phyloP scores from a whole-genome alignment of 2,888 invertebrate species.

The Cheilosia vulpina region DNA sequence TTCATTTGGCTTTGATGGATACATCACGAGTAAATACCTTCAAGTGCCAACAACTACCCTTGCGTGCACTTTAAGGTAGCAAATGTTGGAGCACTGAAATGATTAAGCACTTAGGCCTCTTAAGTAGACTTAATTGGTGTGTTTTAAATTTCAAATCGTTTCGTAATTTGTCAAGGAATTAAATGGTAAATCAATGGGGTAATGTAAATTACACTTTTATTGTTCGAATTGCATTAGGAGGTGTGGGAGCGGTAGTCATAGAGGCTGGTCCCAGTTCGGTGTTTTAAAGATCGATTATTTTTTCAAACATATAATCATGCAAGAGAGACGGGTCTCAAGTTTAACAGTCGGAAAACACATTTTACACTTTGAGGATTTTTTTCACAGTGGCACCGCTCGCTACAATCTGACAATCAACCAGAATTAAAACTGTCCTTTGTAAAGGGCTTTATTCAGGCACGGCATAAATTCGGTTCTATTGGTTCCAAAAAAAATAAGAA shows the following conservation, averaged over 20 bases:
- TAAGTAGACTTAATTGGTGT: constrained; percentile 63
- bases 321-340: no score
- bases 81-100: constrained; percentile 53
- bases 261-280: no score
- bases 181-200: background rate
- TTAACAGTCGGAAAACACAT: no score
- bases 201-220: background rate
- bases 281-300: no score
- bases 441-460: no score
- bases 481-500: no score
- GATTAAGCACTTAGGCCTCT: constrained; percentile 60
- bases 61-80: constrained; percentile 61
- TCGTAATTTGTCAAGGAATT: constrained; percentile 36
- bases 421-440: no score
- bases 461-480: background rate
- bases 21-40: constrained; percentile 67
- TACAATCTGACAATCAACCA: no score
- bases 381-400: no score
- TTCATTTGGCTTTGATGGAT: constrained; percentile 47
- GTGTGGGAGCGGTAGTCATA: no score
- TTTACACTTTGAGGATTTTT: no score
- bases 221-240: background rate
- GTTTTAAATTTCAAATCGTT: constrained; percentile 53
- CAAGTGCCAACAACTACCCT: constrained; percentile 63
- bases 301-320: no score